Conservation (phyloP, 2,888 invertebrate species). For the Cabera pusaria region DNA sequence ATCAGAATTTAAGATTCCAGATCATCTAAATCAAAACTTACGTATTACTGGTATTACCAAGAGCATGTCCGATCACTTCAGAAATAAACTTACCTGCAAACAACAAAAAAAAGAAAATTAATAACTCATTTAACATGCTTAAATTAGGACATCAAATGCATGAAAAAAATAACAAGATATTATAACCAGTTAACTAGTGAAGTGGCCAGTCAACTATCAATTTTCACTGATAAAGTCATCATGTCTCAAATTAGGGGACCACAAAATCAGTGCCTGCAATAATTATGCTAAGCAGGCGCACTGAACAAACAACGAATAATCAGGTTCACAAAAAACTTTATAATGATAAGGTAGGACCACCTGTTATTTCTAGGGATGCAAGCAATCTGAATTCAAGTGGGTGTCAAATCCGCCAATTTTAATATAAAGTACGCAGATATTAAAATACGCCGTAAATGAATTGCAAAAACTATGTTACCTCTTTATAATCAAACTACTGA, state of each 20-base stretch:
- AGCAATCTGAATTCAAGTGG: too few relatives aligned
- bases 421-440: too few relatives aligned
- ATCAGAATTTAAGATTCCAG: too few relatives aligned
- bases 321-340: conserved; percentile 49
- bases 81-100: conserved; percentile 12
- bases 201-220: conserved; percentile 36
- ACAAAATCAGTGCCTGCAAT: conserved; percentile 37
- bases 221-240: conserved; percentile 50
- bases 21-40: too few relatives aligned
- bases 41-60: too few relatives aligned
- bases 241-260: conserved; percentile 35
- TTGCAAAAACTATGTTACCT: too few relatives aligned
- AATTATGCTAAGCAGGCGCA: conserved; percentile 44
- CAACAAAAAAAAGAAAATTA: conserved; percentile 3
- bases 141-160: conserved; percentile 2
- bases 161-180: conserved; percentile 3
- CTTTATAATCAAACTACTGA: too few relatives aligned
- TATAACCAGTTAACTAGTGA: conserved; percentile 8
- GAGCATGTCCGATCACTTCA: too few relatives aligned
- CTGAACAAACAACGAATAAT: conserved; percentile 61
- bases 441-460: too few relatives aligned
- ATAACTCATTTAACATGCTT: neutral
- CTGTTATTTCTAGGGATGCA: conserved; percentile 31
- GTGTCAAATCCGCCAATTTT: too few relatives aligned
- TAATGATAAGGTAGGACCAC: conserved; percentile 58